phyloP scores from a whole-genome alignment of 2,888 invertebrate species.

The Nymphalis urticae region DNA sequence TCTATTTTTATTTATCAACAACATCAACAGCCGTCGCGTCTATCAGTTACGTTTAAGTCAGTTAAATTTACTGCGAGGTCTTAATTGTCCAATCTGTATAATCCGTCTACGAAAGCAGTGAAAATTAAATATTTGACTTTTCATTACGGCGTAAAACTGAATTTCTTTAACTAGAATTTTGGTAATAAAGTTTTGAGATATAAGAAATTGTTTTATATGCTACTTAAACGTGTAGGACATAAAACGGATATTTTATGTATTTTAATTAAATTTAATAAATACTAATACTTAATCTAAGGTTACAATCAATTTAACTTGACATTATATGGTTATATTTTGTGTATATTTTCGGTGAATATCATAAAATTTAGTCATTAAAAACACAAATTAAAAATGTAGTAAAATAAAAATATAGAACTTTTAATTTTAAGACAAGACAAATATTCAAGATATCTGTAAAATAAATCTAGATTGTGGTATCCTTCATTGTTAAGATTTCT shows the following conservation, averaged over 20 bases:
- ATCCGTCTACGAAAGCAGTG: slow-evolving; percentile 2
- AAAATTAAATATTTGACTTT: slow-evolving; percentile 1
- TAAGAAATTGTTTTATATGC: background rate
- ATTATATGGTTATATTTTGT: too few relatives aligned
- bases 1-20: slow-evolving; percentile 1
- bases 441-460: too few relatives aligned
- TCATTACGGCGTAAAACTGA: background rate
- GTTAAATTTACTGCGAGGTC: slow-evolving; percentile 3
- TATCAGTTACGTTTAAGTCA: slow-evolving; percentile 9
- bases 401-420: too few relatives aligned
- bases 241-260: background rate
- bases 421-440: too few relatives aligned
- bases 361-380: too few relatives aligned
- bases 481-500: too few relatives aligned
- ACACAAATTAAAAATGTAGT: too few relatives aligned
- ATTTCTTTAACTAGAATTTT: background rate
- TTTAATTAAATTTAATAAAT: background rate
- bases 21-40: background rate
- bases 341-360: too few relatives aligned
- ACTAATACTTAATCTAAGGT: too few relatives aligned
- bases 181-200: background rate
- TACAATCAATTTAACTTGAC: too few relatives aligned
- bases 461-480: too few relatives aligned
- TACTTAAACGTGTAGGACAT: background rate
- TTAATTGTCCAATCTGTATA: slow-evolving; percentile 15